Evolutionary conservation across 2,888 invertebrate species (phyloP), one percentile per base, ranked within the genome.

Genomic region (Eupithecia subumbrata): DNA sequence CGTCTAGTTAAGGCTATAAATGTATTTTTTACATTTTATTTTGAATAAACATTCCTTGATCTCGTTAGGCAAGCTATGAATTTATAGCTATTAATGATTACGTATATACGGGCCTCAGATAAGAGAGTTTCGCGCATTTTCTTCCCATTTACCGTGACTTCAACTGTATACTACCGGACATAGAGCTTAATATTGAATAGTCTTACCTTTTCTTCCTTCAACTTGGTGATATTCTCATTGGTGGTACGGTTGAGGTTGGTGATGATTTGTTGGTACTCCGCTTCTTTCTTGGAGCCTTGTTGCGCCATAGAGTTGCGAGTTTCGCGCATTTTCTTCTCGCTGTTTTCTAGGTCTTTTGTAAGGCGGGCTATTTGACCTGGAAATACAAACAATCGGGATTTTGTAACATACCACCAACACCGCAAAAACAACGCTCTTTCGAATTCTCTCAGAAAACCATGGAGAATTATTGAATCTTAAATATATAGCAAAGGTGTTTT

Each of bases 251-350:
- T 97, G 45, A 98, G 91, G 85, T 96, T 97, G 22, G 96, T 91
- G 69, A 98, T 95, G 73, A 97, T 96, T 87, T 97, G 97, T 84
- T 97, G 96, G 84, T 97, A 97, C 87, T 98, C 98, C 0, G 96
- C 96, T 89, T 98, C 98, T 84, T 97, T 97, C 81, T 97, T 96
- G 14, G 97, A 97, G 0, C 97, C 96, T 72, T 97, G 96, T 84
- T 97, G 97, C 0, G 96, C 95, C 85, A 98, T 91, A 69, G 95
- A 95, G 77, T 95, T 96, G 86, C 97, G 97, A 1, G 97, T 96
- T 48, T 97, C 97, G 5, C 95, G 93, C 18, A 94, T 83, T 73
- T 95, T 95, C 81, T 92, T 92, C 86, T 98, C 97, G 69, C 96
- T 96, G 82, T 95, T 95, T 78, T 98, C 98, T 25, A 98, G 89